Conservation (phyloP, 2,113 vertebrate species). For the Periophthalmus modestus region DNA sequence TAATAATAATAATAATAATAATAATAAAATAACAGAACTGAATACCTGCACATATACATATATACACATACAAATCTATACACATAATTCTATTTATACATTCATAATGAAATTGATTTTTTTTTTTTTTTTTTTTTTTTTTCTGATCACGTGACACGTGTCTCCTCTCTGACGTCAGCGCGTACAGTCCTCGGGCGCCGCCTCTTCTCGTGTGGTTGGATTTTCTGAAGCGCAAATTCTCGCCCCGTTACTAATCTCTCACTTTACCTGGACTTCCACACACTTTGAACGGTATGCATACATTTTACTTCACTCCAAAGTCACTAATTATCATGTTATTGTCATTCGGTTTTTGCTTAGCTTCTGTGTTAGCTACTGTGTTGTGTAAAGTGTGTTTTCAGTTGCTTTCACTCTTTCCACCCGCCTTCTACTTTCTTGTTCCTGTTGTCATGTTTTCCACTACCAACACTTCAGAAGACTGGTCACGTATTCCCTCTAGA, state of each 20-base stretch:
- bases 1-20: too few relatives aligned
- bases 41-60: too few relatives aligned
- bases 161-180: not conserved
- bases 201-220: not conserved
- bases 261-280: not conserved
- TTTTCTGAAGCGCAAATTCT: not conserved
- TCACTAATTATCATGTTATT: too few relatives aligned
- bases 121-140: not conserved
- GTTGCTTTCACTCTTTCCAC: not conserved
- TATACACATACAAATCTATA: too few relatives aligned
- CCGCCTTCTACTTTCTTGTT: not conserved
- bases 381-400: not conserved
- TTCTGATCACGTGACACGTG: not conserved
- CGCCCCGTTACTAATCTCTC: not conserved
- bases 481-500: not conserved
- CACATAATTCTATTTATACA: too few relatives aligned
- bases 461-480: not conserved
- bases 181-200: not conserved
- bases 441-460: conserved; percentile 1
- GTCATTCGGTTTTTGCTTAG: not conserved
- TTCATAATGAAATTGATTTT: too few relatives aligned
- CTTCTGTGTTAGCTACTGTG: not conserved
- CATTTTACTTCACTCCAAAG: not conserved
- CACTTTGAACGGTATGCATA: not conserved
- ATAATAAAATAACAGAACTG: too few relatives aligned